A percentile compares a stretch with the other conserved stretches of the same genome.
Evolutionary conservation across 2,113 vertebrate species (phyloP).

Genomic region (Chitala chitala): DNA sequence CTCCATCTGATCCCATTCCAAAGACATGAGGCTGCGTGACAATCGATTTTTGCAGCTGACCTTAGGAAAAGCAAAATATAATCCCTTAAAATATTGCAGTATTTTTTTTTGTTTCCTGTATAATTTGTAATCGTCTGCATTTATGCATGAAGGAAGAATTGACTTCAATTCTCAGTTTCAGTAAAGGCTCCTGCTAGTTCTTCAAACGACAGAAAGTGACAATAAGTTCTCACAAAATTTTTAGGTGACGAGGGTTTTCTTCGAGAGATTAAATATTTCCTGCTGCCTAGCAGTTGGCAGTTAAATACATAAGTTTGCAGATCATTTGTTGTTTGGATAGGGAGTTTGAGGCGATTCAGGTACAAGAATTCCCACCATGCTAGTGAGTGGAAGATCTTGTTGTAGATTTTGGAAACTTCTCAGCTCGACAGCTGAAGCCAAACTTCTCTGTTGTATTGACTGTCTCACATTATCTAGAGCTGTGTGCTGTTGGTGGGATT

Average conservation of each 20-base stretch:
- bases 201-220: neutral
- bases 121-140: neutral
- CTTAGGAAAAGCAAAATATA: neutral
- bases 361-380: neutral
- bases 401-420: neutral
- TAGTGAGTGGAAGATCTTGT: neutral
- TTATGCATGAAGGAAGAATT: neutral
- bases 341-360: neutral
- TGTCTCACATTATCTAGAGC: neutral
- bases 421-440: neutral
- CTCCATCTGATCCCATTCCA: neutral
- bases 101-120: neutral
- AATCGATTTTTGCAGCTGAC: constrained; percentile 14
- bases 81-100: neutral
- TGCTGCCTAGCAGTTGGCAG: neutral
- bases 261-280: neutral
- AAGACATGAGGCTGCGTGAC: neutral
- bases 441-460: neutral
- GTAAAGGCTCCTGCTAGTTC: neutral
- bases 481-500: neutral
- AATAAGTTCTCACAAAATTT: neutral
- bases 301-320: neutral
- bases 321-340: neutral
- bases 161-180: neutral
- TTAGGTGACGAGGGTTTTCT: neutral